Base-by-base conservation (phyloP, 2,113 vertebrate species). In the Natator depressus region DNA sequence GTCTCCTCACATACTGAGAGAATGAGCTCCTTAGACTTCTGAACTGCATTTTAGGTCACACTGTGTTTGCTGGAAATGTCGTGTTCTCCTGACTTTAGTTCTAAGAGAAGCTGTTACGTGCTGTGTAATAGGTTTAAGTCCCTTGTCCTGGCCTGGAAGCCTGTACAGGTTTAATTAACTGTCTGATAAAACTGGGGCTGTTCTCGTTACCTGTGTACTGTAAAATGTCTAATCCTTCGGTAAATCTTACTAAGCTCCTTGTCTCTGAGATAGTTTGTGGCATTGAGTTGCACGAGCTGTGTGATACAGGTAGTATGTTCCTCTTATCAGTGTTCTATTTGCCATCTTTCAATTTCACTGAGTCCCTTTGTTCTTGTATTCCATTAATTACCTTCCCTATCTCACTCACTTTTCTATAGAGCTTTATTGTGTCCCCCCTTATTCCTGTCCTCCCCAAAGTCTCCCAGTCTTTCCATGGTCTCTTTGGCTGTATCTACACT, bases 401-500 rank as follows among this genome's bases (percentile, higher is more conserved):
- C 62, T 13, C 35, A 8, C 31, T 65, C 14, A 1, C 6, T 69
- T 35, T n/a, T 38, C n/a, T 72, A 14, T 11, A 5, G n/a, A 10
- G n/a, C n/a, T n/a, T 20, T 38, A 35, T 42, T 22, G 17, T 42
- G 11, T 65, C 59, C n/a, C 69, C 20, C 8, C 35, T 72, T 42
- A 10, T 24, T 72, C n/a, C 69, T 38, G 7, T 10, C 42, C 24
- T 12, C 42, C 38, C 38, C 24, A 46, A 24, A 76, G 38, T 46
- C n/a, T 5, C 22, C 38, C 24, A 79, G 24, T 0, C 35, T 14
- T 1, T 50, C 27, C 3, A 4, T 35, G 38, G 8, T 35, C 1
- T n/a, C 69, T 53, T 13, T 62, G 4, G 55, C 35, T 72, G 57
- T 1, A 29, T 62, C 51, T 4, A 14, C 0, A 5, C 42, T 20